phyloP scores from a whole-genome alignment of 2,888 invertebrate species.

The Macrosiphum euphorbiae region DNA sequence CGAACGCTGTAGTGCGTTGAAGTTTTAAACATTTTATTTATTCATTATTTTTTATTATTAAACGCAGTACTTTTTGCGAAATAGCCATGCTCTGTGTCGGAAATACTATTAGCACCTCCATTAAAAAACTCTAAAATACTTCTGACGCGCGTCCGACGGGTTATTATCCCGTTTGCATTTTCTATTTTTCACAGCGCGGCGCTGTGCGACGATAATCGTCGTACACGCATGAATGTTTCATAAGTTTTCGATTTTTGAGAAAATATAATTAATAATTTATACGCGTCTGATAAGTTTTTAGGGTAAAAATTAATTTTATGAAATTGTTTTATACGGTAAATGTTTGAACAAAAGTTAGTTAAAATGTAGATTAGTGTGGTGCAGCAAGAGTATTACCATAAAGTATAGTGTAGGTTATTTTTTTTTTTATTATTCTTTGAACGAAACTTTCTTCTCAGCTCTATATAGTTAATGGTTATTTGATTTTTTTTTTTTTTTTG shows the following conservation, averaged over 20 bases:
- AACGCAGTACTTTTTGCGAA: neutral
- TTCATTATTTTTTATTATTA: no score
- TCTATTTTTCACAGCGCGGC: neutral
- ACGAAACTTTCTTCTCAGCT: neutral
- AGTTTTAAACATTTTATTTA: neutral
- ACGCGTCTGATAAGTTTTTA: neutral
- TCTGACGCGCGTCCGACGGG: neutral
- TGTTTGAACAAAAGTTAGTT: constrained; percentile 43
- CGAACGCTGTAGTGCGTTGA: neutral
- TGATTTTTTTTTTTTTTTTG: neutral
- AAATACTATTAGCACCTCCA: neutral
- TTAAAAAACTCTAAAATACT: neutral
- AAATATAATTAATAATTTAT: constrained; percentile 33
- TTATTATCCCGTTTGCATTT: neutral
- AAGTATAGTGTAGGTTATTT: neutral
- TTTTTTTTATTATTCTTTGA: neutral
- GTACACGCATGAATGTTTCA: neutral
- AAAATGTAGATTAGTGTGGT: constrained; percentile 41
- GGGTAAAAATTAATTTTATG: constrained; percentile 24
- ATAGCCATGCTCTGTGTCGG: neutral
- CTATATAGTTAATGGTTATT: neutral
- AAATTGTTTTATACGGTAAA: constrained; percentile 12
- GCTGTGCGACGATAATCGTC: neutral
- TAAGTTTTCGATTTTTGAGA: neutral
- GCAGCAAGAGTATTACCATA: neutral